Conservation (phyloP, 2,888 invertebrate species). For the Limnephilus rhombicus region DNA sequence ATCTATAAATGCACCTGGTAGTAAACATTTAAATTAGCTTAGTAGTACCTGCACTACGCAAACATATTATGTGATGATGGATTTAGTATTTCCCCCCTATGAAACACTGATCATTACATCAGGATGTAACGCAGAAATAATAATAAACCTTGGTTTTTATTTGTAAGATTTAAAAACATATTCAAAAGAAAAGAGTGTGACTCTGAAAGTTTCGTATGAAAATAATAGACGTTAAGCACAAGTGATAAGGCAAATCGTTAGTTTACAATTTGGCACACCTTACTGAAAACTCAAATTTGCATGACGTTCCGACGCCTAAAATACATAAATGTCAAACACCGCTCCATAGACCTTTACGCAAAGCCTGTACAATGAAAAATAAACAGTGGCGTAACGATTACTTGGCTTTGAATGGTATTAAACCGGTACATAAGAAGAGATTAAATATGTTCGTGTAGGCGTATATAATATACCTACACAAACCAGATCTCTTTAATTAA, state of each 20-base stretch:
- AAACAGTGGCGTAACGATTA: neutral
- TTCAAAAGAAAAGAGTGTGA: neutral
- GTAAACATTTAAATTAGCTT: no score
- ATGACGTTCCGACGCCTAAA: neutral
- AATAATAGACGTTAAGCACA: neutral
- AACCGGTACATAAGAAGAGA: neutral
- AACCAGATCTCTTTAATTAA: no score
- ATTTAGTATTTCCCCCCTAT: no score
- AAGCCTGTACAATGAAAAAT: neutral
- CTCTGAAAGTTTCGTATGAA: neutral
- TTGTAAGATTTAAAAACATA: no score
- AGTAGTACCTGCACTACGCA: no score
- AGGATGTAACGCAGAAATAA: no score
- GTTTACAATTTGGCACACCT: neutral
- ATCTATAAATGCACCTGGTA: no score
- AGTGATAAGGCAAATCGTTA: neutral
- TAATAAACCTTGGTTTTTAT: no score
- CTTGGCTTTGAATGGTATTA: neutral
- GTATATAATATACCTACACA: no score
- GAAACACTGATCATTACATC: no score
- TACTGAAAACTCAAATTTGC: neutral
- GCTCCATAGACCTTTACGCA: neutral
- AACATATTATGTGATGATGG: no score
- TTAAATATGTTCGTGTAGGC: no score
- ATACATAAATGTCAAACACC: neutral